Percentiles rank a stretch among this genome's conserved stretches.
phyloP scores from a whole-genome alignment of 1,140 invertebrate species.

The Melitaea cinxia region DNA sequence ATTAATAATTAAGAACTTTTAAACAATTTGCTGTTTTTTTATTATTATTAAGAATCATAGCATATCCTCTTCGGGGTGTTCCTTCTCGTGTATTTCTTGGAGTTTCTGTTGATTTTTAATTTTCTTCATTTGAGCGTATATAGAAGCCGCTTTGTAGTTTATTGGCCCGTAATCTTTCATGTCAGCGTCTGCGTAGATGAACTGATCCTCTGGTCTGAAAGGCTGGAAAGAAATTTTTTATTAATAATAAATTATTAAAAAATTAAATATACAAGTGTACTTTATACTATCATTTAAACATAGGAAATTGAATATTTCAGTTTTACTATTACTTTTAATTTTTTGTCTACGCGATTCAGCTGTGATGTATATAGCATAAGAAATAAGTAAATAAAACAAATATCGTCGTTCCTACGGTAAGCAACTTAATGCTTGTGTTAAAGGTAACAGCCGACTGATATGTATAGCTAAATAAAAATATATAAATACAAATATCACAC shows the following conservation, averaged over 20 bases:
- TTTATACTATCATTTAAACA: neutral
- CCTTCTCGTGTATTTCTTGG: slow-evolving; percentile 70
- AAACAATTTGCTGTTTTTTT: neutral
- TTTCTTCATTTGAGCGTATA: slow-evolving; percentile 86
- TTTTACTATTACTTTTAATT: no score
- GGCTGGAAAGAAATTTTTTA: slow-evolving; percentile 80
- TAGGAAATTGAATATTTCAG: no score
- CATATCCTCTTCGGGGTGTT: slow-evolving; percentile 67
- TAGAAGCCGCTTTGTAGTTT: slow-evolving; percentile 93
- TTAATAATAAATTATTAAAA: neutral
- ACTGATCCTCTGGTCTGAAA: slow-evolving; percentile 88
- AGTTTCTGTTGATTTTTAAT: slow-evolving; percentile 82
- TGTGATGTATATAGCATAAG: no score
- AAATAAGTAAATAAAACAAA: no score
- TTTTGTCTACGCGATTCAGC: no score
- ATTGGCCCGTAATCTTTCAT: slow-evolving; percentile 94
- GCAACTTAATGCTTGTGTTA: no score
- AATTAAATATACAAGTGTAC: neutral
- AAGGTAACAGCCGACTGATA: no score
- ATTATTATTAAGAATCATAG: slow-evolving; percentile 47
- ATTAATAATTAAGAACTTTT: neutral
- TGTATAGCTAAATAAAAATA: no score
- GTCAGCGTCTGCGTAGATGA: slow-evolving; percentile 95
- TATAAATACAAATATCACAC: no score
- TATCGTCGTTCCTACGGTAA: no score